Conservation (phyloP, 1,140 invertebrate species). For the Sinella curviseta region DNA sequence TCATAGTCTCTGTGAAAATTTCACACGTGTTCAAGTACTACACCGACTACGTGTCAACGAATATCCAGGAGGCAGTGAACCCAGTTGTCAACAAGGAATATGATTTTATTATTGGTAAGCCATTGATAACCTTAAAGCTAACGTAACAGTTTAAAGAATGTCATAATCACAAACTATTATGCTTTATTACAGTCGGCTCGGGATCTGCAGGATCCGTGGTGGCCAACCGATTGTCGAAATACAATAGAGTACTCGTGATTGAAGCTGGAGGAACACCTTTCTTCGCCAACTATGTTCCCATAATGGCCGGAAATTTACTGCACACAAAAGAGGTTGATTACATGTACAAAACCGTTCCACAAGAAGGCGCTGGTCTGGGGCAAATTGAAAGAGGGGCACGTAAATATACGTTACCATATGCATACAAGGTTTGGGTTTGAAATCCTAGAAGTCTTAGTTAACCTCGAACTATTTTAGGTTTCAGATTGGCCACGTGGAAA, state of each 20-base stretch:
- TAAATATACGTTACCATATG: background rate
- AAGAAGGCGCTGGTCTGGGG: background rate
- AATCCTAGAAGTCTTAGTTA: too few species aligned
- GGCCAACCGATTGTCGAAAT: constrained; percentile 61
- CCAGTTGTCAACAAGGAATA: background rate
- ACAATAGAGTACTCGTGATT: constrained; percentile 59
- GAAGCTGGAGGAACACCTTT: constrained; percentile 59
- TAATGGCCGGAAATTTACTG: background rate
- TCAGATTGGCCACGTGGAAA: background rate
- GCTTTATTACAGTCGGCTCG: constrained; percentile 56
- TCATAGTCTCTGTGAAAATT: background rate
- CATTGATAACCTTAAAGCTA: background rate
- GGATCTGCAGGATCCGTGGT: constrained; percentile 63
- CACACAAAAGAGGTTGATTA: background rate
- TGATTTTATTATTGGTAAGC: background rate
- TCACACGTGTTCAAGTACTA: background rate
- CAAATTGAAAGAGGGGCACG: background rate
- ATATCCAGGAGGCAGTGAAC: background rate
- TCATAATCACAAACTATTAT: background rate
- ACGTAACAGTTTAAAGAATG: too few species aligned
- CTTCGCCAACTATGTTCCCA: background rate
- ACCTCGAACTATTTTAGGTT: background rate
- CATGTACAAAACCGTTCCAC: background rate
- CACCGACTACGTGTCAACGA: constrained; percentile 17
- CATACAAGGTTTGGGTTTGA: background rate